phyloP scores from a whole-genome alignment of 1,140 invertebrate species.

The Charaxes varanes region DNA sequence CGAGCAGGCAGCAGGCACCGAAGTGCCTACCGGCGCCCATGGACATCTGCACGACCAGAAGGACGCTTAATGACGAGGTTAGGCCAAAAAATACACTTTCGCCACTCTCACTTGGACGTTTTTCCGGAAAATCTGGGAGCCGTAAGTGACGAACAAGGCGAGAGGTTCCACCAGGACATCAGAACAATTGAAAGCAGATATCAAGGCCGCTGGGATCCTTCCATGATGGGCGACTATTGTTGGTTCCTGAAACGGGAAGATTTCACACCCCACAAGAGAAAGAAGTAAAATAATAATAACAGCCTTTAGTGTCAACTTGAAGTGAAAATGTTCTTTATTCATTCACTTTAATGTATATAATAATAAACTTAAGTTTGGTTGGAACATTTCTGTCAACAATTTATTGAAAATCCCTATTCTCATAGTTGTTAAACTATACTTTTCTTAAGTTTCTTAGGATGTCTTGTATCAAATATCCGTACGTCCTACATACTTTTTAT shows the following conservation, averaged over 20 bases:
- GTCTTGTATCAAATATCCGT: no score
- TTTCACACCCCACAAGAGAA: neutral
- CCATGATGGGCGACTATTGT: constrained; percentile 8
- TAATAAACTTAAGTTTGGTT: neutral
- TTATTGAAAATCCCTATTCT: no score
- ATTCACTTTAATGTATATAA: neutral
- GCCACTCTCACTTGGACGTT: neutral
- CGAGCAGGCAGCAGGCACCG: no score
- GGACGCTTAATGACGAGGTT: no score
- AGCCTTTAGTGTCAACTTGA: no score
- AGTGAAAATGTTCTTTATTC: neutral
- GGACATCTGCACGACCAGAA: no score
- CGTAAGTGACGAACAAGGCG: constrained; percentile 13
- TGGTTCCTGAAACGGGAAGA: neutral
- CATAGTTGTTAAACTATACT: no score
- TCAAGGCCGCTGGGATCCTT: constrained; percentile 15
- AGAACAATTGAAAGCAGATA: constrained; percentile 14
- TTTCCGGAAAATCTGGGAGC: neutral
- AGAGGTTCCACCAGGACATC: constrained; percentile 18
- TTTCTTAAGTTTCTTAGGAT: no score
- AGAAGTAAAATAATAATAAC: neutral
- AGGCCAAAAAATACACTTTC: neutral
- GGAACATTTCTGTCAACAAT: neutral
- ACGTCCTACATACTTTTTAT: no score
- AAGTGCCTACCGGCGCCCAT: no score